A percentile compares a stretch with the other conserved stretches of the same genome.
phyloP scores from a whole-genome alignment of 2,113 vertebrate genomes.

The Sinosuthora webbiana region DNA sequence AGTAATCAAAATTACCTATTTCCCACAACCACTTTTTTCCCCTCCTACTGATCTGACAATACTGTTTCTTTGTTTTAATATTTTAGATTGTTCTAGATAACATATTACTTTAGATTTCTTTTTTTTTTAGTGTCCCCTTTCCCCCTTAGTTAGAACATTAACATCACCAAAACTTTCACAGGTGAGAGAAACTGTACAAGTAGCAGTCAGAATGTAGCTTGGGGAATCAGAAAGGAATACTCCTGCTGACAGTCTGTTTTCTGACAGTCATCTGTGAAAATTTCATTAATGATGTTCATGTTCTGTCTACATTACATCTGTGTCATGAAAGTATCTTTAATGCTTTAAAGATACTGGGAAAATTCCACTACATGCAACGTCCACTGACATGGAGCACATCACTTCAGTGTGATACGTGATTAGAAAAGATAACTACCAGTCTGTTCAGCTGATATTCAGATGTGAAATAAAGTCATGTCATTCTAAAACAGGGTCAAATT shows the following conservation, averaged over 20 bases:
- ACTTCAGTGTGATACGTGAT: background rate
- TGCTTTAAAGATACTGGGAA: background rate
- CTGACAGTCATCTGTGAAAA: background rate
- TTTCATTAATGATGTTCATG: background rate
- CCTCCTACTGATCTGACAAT: background rate
- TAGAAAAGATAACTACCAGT: background rate
- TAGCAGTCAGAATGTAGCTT: background rate
- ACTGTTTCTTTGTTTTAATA: background rate
- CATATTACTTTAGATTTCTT: background rate
- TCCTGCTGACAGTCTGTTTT: background rate
- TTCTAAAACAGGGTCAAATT: background rate
- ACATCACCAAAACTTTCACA: background rate
- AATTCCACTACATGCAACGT: background rate
- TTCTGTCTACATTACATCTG: background rate
- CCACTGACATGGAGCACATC: background rate
- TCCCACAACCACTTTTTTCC: background rate
- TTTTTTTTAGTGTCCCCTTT: background rate
- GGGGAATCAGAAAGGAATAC: background rate
- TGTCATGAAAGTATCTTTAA: background rate
- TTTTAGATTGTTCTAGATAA: background rate
- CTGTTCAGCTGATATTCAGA: background rate
- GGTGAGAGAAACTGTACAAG: background rate
- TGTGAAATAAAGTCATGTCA: background rate
- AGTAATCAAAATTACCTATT: background rate
- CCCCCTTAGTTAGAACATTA: background rate